Conservation (phyloP, 2,797 vertebrate genomes). For the Phylloscopus collybita region DNA sequence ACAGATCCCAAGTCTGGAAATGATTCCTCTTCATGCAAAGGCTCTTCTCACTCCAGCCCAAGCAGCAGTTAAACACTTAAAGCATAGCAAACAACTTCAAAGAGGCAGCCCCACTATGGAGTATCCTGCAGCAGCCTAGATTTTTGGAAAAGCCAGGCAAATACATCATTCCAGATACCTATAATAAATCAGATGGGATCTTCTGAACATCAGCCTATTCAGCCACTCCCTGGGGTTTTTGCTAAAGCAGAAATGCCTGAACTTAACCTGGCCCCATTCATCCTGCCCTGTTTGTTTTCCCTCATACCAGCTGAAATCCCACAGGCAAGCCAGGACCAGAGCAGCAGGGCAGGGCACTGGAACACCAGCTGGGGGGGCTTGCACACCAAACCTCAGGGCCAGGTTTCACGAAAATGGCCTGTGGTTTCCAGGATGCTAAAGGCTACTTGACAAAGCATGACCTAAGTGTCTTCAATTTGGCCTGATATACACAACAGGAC, state of each 20-base stretch:
- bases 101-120: background rate
- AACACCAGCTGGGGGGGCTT: background rate
- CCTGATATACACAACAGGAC: background rate
- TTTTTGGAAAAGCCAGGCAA: background rate
- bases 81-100: background rate
- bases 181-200: background rate
- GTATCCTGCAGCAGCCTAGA: background rate
- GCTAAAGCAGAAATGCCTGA: background rate
- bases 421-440: background rate
- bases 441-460: background rate
- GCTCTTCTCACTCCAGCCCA: background rate
- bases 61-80: background rate
- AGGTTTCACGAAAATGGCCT: background rate
- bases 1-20: background rate
- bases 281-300: background rate
- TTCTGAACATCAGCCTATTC: background rate
- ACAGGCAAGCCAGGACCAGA: background rate
- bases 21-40: background rate
- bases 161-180: background rate
- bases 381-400: accelerated
- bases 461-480: background rate
- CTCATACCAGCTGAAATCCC: accelerated
- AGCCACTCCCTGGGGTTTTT: background rate
- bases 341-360: accelerated
- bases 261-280: background rate